Evolutionary conservation across 2,888 invertebrate genomes (phyloP), one percentile per base, ranked within the genome.

Genomic region (Acheta domesticus): DNA sequence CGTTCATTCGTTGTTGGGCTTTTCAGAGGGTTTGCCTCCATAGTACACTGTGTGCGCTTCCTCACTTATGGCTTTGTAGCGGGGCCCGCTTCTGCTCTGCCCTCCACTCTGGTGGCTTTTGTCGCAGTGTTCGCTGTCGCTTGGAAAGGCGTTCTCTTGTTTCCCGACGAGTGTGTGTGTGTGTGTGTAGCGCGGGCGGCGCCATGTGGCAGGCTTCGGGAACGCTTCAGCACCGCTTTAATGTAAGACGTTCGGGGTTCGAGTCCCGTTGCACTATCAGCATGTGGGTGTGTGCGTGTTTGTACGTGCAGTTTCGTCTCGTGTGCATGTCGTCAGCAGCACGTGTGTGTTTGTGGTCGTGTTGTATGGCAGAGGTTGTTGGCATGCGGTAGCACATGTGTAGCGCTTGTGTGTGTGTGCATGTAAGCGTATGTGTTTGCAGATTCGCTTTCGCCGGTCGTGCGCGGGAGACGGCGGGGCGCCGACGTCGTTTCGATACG

Each of bases 221-320:
- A 77, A 86, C 87, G 48, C 84, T 87, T 78, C 87, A 87, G 82
- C 86, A 86, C 83, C 86, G 87, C 79, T 87, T 86, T 82, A 86
- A 86, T 82, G 87, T 87, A 84, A 87, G 87, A 49, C 62, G 62
- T 62, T 36, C 36, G 36, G 36, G 36, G 36, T 36, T 36, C 62
- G n/a, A n/a, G n/a, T 62, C 62, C 62, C 62, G n/a, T 74, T 49
- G 77, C 77, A 79, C 75, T 48, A 11, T 16, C 20, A 62, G 75
- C 76, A 48, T 80, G 48, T 16, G 12, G 49, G 21, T 48, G 19
- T 48, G 19, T 80, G 19, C 77, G 49, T 78, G 36, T 48, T 74
- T 50, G 49, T 12, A 20, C 2, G 49, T 62, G 23, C 20, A n/a
- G 20, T 21, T 75, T 48, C 19, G 20, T 49, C 19, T 80, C 23